A percentile compares a stretch with the other conserved stretches of the same genome.
These are phyloP conservation scores for Nycticebus coucang DNA, from an alignment of 2,113 vertebrate genomes.

Conservation along the genomic window DNA sequence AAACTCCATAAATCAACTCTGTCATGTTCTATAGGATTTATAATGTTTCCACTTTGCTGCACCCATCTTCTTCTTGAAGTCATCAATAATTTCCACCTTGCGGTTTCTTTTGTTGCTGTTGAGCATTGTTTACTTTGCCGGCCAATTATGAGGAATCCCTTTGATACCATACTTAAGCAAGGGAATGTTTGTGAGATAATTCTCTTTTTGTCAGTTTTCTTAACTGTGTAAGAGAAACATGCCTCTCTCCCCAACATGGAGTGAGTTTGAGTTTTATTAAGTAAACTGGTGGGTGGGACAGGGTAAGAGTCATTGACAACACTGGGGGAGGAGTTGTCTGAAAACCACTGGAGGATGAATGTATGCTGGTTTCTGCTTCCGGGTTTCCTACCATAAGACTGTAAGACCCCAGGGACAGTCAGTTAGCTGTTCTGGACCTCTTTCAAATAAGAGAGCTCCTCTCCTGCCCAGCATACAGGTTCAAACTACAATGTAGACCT, in stretches of 20 bases:
- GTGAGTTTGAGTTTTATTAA: not conserved
- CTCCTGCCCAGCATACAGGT: not conserved
- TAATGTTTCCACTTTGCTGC: not conserved
- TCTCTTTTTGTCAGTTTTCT: not conserved
- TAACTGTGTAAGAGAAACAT: not conserved
- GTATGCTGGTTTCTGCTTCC: not conserved
- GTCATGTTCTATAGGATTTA: not conserved
- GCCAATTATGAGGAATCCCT: not conserved
- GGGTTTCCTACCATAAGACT: not conserved
- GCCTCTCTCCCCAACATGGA: not conserved
- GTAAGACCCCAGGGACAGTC: not conserved
- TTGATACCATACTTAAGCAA: not conserved
- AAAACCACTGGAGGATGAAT: not conserved
- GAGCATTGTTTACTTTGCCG: not conserved
- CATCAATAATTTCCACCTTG: not conserved
- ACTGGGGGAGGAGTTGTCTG: not conserved
- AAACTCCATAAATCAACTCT: slow-evolving; percentile 11
- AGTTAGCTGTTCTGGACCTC: slow-evolving; percentile 2
- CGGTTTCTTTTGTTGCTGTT: not conserved
- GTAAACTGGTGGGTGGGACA: not conserved
- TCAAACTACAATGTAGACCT: slow-evolving; percentile 43
- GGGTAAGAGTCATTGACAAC: not conserved
- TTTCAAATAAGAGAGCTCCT: slow-evolving; percentile 38
- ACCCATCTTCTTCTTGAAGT: not conserved
- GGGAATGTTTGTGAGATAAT: not conserved